Percentiles rank a stretch among this genome's conserved stretches.
These are phyloP conservation scores for Adineta ricciae DNA, from an alignment of 2,888 invertebrate species.

Conservation along the genomic window DNA sequence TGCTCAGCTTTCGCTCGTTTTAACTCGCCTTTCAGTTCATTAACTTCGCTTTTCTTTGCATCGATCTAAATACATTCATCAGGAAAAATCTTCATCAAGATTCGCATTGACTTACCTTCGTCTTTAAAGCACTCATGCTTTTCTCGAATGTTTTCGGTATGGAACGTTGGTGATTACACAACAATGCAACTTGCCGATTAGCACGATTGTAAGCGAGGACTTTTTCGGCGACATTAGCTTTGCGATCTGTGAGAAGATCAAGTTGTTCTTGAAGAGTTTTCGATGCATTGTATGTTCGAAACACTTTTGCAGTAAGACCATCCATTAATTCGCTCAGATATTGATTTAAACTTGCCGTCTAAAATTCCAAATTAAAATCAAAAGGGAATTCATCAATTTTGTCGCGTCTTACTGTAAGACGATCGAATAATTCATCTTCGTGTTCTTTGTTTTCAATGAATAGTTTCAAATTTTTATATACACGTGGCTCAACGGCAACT, in stretches of 20 bases:
- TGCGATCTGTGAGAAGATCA: slow-evolving; percentile 69
- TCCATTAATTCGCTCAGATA: slow-evolving; percentile 94
- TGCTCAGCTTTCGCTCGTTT: slow-evolving; percentile 69
- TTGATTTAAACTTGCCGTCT: slow-evolving; percentile 86
- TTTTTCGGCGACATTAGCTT: slow-evolving; percentile 42
- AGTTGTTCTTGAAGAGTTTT: slow-evolving; percentile 90
- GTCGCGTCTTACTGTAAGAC: slow-evolving; percentile 57
- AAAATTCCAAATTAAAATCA: background rate
- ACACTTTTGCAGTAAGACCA: slow-evolving; percentile 94
- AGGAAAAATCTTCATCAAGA: background rate
- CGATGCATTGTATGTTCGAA: slow-evolving; percentile 99
- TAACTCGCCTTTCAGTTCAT: slow-evolving; percentile 70
- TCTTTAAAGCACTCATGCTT: slow-evolving; percentile 72
- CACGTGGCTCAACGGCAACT: slow-evolving; percentile 90
- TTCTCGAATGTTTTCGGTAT: slow-evolving; percentile 92
- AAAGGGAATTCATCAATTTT: background rate
- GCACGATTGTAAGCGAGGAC: slow-evolving; percentile 91
- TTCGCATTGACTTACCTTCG: background rate
- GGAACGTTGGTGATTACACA: slow-evolving; percentile 99
- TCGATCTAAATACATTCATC: background rate
- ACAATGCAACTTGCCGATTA: slow-evolving; percentile 88
- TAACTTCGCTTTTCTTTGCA: slow-evolving; percentile 68
- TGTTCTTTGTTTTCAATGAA: slow-evolving; percentile 92
- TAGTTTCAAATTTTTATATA: slow-evolving; percentile 88
- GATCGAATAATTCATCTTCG: slow-evolving; percentile 91